Evolutionary conservation across 2,113 vertebrate genomes (phyloP).

Genomic region (Struthio camelus): DNA sequence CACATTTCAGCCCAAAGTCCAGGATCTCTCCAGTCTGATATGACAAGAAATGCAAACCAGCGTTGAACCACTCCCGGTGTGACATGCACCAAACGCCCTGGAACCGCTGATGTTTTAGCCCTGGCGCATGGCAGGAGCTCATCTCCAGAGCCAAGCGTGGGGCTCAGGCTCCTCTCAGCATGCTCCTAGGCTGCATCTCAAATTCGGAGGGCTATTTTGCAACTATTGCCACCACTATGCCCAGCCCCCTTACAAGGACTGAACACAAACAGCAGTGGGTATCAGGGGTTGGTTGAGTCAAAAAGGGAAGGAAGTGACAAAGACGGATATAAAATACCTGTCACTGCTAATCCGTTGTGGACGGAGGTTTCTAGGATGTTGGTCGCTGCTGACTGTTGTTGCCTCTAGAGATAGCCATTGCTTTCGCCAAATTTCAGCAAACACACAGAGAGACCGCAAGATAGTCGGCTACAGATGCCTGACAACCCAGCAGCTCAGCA

Average conservation of each 20-base stretch:
- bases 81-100: accelerated
- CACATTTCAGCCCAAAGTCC: background rate
- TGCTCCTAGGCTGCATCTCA: background rate
- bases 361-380: background rate
- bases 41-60: background rate
- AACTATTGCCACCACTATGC: background rate
- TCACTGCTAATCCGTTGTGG: background rate
- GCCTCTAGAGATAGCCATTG: background rate
- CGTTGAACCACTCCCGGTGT: background rate
- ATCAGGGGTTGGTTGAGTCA: accelerated
- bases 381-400: background rate
- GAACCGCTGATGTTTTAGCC: accelerated
- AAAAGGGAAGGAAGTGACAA: background rate
- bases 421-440: background rate
- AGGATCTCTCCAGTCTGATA: background rate
- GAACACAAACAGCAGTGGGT: background rate
- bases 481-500: background rate
- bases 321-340: accelerated
- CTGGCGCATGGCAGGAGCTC: background rate
- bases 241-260: background rate
- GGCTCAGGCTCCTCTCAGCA: background rate
- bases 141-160: background rate
- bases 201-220: background rate
- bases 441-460: background rate
- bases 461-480: background rate